Conservation (phyloP, 2,888 invertebrate genomes). For the Iphiclides podalirius region DNA sequence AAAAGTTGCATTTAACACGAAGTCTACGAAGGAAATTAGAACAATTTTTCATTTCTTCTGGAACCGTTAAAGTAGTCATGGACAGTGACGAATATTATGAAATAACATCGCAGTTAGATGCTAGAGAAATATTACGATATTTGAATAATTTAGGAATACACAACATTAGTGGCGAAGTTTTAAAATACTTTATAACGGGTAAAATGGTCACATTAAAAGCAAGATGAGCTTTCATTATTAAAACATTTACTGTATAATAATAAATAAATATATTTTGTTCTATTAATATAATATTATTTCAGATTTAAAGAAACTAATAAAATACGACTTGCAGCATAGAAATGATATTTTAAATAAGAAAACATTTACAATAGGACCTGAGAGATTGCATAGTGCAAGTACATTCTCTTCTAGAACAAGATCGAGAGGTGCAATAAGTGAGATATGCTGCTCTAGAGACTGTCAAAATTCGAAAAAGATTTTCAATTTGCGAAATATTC, state of each 20-base stretch:
- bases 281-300: constrained; percentile 32
- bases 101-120: constrained; percentile 78
- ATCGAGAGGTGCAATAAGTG: constrained; percentile 47
- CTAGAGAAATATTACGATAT: constrained; percentile 86
- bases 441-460: constrained; percentile 47
- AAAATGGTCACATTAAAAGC: constrained; percentile 31
- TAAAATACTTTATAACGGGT: constrained; percentile 91
- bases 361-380: constrained; percentile 44
- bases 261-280: no score
- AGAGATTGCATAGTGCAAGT: constrained; percentile 68
- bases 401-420: constrained; percentile 68
- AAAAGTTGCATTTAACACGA: no score
- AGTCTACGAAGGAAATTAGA: no score
- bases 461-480: constrained; percentile 40
- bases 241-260: no score
- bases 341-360: constrained; percentile 37
- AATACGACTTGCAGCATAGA: constrained; percentile 77
- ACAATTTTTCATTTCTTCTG: no score
- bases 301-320: constrained; percentile 85
- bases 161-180: constrained; percentile 86
- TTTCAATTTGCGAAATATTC: constrained; percentile 39
- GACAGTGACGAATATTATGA: constrained; percentile 49
- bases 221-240: no score
- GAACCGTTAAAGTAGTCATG: constrained; percentile 9
- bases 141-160: constrained; percentile 88